Evolutionary conservation across 2,888 invertebrate species (phyloP), one percentile per base, ranked within the genome.

Genomic region (Iphiclides podalirius): DNA sequence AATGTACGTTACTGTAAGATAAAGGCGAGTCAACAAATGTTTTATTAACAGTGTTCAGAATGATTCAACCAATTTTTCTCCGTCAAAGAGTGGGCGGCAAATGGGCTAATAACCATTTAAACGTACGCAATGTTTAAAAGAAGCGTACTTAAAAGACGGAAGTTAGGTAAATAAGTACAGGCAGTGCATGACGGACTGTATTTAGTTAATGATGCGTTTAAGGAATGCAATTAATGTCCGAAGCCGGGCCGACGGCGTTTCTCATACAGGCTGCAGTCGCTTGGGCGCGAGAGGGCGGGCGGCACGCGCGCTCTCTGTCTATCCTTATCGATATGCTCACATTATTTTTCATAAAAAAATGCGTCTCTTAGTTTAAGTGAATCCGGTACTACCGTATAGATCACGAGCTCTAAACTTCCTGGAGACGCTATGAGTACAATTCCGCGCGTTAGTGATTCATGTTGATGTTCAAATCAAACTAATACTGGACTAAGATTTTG

Each of bases 161-260:
- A 15, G 23, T 1, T 9, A 9, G 28, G n/a, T n/a, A 15, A n/a
- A 15, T n/a, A 11, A 12, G 8, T 1, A 20, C n/a, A 1, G 28
- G 15, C n/a, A 11, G 40, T 11, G 8, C 2, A 15, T 12, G 1
- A 6, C 26, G 28, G 9, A 15, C 28, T 40, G 31, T 41, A 16
- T 41, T 31, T 16, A 14, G 45, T 12, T 38, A 45, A 38, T 33
- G 38, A 33, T 46, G 31, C 45, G 14, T 33, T 38, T 20, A 31
- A 46, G 17, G 16, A 38, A 38, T 38, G 45, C 38, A 33, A 33
- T 46, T 46, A 31, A 31, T 37, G 45, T 38, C 31, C 13, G 20
- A 38, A 4, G 9, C 16, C 16, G 37, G 26, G 14, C 39, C n/a
- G n/a, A n/a, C n/a, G n/a, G n/a, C n/a, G n/a, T n/a, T 13, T 6